Base-by-base conservation (phyloP, 2,113 vertebrate species). In the Oceanodroma tethys region DNA sequence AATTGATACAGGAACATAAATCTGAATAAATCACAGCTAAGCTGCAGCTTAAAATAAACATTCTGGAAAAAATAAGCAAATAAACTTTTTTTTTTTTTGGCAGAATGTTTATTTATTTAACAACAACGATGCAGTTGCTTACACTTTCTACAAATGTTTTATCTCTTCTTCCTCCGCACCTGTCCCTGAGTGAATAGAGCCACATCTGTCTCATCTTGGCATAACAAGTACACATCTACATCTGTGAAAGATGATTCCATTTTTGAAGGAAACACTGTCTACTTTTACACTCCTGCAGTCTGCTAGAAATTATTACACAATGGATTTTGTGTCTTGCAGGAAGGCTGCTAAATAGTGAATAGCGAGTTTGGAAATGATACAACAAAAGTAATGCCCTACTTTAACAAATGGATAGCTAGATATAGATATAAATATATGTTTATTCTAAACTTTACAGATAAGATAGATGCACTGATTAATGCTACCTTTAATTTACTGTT, bases 171-270 rank as follows among this genome's bases (percentile, higher is more conserved):
- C 98, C 97, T 97, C 97, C 97, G 98, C 98, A 99, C 98, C 98
- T 98, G 98, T 98, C 98, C 98, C 98, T 97, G 95, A 98, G 98
- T 98, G 98, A 98, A 98, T 98, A 98, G 98, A 98, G 96, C 96
- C 98, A 98, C 98, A 98, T 99, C 98, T 99, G 98, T 98, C 98
- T 98, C 98, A 97, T 99, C 98, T 98, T 99, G 98, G 98, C 98
- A 98, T 98, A 98, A 98, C 97, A 98, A 98, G 97, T 91, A 98
- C 95, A 98, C 96, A 98, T 97, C 98, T 98, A 98, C 98, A 98
- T 98, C 98, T 98, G 98, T 97, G 98, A 98, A 98, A 97, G 98
- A 98, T 98, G 97, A 98, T 97, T 98, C 98, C 98, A 98, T 98
- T 98, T 98, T 98, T 98, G 96, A 98, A 98, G 97, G 97, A 98